These are phyloP conservation scores for Ochropleura plecta DNA, from an alignment of 2,888 invertebrate genomes.

Conservation along the genomic window DNA sequence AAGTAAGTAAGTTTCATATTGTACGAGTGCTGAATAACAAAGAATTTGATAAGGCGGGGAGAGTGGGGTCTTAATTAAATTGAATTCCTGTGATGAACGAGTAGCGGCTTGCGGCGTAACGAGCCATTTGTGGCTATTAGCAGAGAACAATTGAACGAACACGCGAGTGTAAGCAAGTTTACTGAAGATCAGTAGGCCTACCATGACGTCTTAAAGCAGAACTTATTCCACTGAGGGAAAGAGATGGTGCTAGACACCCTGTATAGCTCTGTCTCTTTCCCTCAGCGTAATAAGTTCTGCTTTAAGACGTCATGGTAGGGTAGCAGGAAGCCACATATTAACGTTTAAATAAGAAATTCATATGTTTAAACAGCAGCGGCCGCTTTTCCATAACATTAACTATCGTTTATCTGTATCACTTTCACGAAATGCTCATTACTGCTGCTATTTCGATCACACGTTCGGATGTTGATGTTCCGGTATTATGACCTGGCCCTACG, in stretches of 20 bases:
- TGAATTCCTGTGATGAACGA: constrained; percentile 70
- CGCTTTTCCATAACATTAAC: constrained; percentile 37
- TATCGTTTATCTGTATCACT: constrained; percentile 24
- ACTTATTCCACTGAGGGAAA: too few relatives aligned
- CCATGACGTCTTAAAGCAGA: too few relatives aligned
- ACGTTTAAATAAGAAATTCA: constrained; percentile 49
- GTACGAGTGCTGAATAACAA: constrained; percentile 40
- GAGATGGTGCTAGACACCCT: too few relatives aligned
- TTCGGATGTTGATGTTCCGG: constrained; percentile 40
- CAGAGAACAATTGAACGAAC: constrained; percentile 62
- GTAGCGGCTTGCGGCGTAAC: constrained; percentile 69
- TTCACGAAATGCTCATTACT: constrained; percentile 2
- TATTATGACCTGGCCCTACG: constrained; percentile 25
- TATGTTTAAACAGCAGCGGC: constrained; percentile 23
- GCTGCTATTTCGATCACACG: constrained; percentile 25
- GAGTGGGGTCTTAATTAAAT: constrained; percentile 75
- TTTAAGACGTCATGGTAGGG: too few relatives aligned
- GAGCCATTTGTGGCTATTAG: constrained; percentile 71
- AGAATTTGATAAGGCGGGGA: constrained; percentile 62
- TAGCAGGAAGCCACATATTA: constrained; percentile 61
- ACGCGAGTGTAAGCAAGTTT: constrained; percentile 54
- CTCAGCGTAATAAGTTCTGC: too few relatives aligned
- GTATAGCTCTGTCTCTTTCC: too few relatives aligned
- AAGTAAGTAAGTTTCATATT: constrained; percentile 19
- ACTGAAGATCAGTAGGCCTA: constrained; percentile 54